A percentile compares a stretch with the other conserved stretches of the same genome.
Conservation (phyloP, 2,113 vertebrate species). For the Aphyosemion australe region DNA sequence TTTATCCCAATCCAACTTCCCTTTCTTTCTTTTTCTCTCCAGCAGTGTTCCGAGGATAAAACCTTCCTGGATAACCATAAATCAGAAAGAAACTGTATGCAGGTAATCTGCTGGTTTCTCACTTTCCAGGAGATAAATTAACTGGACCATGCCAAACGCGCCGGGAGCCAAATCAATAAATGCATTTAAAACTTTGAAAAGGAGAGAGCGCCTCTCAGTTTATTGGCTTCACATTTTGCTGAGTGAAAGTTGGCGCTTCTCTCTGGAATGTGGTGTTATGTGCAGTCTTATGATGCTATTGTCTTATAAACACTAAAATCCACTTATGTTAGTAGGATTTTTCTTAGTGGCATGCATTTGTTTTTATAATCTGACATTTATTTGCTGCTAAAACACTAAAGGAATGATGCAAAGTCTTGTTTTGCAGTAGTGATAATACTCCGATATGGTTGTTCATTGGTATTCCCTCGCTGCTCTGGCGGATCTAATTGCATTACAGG, state of each 20-base stretch:
- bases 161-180: slow-evolving; percentile 35
- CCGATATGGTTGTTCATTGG: slow-evolving; percentile 9
- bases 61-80: background rate
- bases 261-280: background rate
- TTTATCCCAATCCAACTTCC: background rate
- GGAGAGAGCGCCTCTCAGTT: slow-evolving; percentile 28
- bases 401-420: background rate
- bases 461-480: slow-evolving; percentile 11
- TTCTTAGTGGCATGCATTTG: background rate
- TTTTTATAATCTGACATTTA: too few relatives aligned
- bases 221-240: slow-evolving; percentile 37
- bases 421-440: slow-evolving; percentile 5
- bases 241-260: slow-evolving; percentile 12
- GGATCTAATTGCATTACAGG: slow-evolving; percentile 17
- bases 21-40: slow-evolving; percentile 2
- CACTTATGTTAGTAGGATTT: too few relatives aligned
- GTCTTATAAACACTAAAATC: background rate
- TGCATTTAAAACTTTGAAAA: slow-evolving; percentile 47
- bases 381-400: background rate
- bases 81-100: slow-evolving; percentile 12
- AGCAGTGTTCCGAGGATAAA: background rate
- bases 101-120: slow-evolving; percentile 17
- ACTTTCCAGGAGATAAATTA: slow-evolving; percentile 9
- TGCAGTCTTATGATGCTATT: background rate
- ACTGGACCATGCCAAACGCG: slow-evolving; percentile 3